phyloP scores from a whole-genome alignment of 2,797 vertebrate genomes.

The Lutjanus argentimaculatus region DNA sequence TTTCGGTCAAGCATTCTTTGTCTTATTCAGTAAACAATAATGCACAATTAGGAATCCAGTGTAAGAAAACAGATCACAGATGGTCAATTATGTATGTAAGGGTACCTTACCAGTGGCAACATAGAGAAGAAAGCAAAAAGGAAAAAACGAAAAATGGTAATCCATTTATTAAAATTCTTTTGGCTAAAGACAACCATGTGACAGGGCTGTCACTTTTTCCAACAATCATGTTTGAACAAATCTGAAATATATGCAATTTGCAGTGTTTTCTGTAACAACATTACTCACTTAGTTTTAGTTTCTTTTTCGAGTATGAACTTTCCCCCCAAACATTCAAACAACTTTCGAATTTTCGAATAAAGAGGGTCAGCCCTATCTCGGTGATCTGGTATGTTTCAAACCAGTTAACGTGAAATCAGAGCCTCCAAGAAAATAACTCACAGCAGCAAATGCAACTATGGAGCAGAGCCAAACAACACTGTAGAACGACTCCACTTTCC shows the following conservation, averaged over 20 bases:
- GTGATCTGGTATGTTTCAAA: neutral
- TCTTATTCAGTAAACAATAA: neutral
- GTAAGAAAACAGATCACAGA: neutral
- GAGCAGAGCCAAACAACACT: neutral
- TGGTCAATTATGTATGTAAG: too few species aligned
- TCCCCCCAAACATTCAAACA: too few species aligned
- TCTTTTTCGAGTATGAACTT: too few species aligned
- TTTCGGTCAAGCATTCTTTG: neutral
- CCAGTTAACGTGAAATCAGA: neutral
- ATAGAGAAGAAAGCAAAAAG: neutral
- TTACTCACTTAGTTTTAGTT: too few species aligned
- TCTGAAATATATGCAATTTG: neutral
- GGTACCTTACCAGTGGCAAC: neutral
- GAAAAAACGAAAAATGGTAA: neutral
- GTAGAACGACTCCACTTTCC: neutral
- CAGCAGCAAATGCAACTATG: neutral
- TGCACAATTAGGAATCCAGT: neutral
- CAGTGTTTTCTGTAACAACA: too few species aligned
- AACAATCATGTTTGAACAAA: too few species aligned
- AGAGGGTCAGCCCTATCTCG: too few species aligned
- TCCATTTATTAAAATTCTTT: neutral
- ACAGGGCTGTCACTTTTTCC: too few species aligned
- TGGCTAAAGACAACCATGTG: too few species aligned
- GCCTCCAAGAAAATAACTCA: neutral
- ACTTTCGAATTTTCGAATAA: too few species aligned